Evolutionary conservation across 2,797 vertebrate species (phyloP), one percentile per base, ranked within the genome.

Genomic region (Cephalopachus bancanus): DNA sequence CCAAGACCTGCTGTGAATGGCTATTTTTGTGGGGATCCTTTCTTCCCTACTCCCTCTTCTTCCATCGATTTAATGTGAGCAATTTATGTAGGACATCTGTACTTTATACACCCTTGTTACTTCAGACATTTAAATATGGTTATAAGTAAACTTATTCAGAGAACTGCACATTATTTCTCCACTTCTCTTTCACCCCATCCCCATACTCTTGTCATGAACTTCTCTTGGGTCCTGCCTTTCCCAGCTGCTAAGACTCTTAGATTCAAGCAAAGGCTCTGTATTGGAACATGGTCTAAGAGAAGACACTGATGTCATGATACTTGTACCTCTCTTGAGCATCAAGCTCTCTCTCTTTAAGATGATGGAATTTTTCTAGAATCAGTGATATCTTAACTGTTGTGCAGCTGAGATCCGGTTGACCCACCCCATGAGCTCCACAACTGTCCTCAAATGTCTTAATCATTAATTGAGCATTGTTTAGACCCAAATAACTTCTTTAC

Each of bases 11-110:
- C 24, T 3, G 49, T 49, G 24, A 89, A 11, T 20, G 16, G n/a
- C 1, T 4, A 12, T 0, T 0, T 10, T 6, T n/a, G 33, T 33
- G 15, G 33, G 8, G 3, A 7, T 30, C 24, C 49, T 8, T 30
- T 28, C 37, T 37, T 37, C 37, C 37, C 37, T 37, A 37, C 14
- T 83, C n/a, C 44, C 14, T 16, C 12, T 37, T 62, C 72, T 71
- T 62, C 16, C 51, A 19, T 7, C 19, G 33, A 9, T 64, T n/a
- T 22, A 78, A 91, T 14, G 44, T 44, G n/a, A 60, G 7, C 49
- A 49, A 49, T 8, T 12, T 49, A 17, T 4, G 20, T 14, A 65
- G 37, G 69, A 3, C 2, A 19, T 51, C 53, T 81, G 15, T 24
- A 37, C 30, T 37, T n/a, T 78, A 24, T 24, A 24, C 69, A 59